Percentiles rank a stretch among this genome's conserved stretches.
phyloP scores from a whole-genome alignment of 92 coral and sea anemone species.

The Palythoa grandiflora region DNA sequence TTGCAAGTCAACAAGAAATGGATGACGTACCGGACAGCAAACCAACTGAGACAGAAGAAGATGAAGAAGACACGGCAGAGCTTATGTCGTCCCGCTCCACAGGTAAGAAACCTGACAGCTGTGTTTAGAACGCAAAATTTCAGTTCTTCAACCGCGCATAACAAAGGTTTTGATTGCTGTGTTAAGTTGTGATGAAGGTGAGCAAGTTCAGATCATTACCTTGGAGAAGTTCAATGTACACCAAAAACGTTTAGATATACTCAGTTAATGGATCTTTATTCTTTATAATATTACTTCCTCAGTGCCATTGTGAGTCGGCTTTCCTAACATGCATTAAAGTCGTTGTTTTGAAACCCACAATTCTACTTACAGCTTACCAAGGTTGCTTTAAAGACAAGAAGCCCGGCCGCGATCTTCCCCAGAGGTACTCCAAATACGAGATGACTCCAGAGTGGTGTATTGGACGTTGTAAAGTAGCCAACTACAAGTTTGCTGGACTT shows the following conservation, averaged over 20 bases:
- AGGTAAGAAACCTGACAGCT: not conserved
- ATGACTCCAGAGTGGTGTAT: constrained; percentile 99
- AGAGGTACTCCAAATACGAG: constrained; percentile 87
- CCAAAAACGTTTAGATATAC: too few relatives aligned
- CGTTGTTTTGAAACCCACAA: too few relatives aligned
- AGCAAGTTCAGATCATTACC: too few relatives aligned
- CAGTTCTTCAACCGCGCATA: not conserved
- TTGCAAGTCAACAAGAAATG: constrained; percentile 78
- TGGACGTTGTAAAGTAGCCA: constrained; percentile 90
- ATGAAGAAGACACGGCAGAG: constrained; percentile 45
- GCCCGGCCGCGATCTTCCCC: constrained; percentile 89
- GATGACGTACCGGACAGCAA: constrained; percentile 69
- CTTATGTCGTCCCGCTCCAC: constrained; percentile 40
- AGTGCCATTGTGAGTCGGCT: not conserved
- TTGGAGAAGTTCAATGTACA: too few relatives aligned
- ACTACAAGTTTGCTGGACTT: constrained; percentile 90
- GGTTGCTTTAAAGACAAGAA: constrained; percentile 92
- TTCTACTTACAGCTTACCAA: constrained; percentile 73
- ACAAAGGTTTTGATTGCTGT: too few relatives aligned
- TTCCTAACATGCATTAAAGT: not conserved
- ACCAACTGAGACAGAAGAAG: constrained; percentile 31
- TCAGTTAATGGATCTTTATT: too few relatives aligned
- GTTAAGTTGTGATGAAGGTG: too few relatives aligned
- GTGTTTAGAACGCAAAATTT: not conserved
- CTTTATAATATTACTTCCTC: too few relatives aligned